These are phyloP conservation scores for Tragelaphus eurycerus DNA, from an alignment of 2,797 vertebrate genomes.

Conservation along the genomic window DNA sequence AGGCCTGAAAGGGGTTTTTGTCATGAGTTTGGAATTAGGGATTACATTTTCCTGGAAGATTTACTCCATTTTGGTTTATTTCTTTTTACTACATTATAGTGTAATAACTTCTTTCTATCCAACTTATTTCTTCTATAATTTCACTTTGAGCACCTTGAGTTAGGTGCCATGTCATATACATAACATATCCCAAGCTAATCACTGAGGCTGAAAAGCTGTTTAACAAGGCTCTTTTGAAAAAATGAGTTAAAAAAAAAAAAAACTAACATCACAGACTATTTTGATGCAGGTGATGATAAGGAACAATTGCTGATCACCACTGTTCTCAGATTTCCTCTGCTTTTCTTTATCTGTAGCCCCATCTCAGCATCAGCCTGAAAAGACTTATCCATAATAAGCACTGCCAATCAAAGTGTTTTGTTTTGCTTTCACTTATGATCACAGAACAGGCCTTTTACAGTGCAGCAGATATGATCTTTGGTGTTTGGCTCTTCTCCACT, in stretches of 20 bases:
- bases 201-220: neutral
- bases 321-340: neutral
- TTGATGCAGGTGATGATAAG: neutral
- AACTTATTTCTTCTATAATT: neutral
- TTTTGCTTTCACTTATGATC: constrained; percentile 46
- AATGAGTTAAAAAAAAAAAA: neutral
- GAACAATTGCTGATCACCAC: neutral
- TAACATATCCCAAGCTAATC: neutral
- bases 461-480: neutral
- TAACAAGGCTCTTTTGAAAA: neutral
- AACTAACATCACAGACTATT: neutral
- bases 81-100: neutral
- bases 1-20: neutral
- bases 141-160: neutral
- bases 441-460: neutral
- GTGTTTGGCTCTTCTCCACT: constrained; percentile 37
- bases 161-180: neutral
- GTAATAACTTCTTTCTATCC: neutral
- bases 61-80: neutral
- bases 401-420: constrained; percentile 24
- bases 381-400: neutral
- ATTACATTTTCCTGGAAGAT: neutral
- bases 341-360: neutral
- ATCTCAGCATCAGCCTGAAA: neutral
- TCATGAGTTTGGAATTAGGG: neutral